phyloP scores from a whole-genome alignment of 2,888 invertebrate genomes.

The Molorchus minor region DNA sequence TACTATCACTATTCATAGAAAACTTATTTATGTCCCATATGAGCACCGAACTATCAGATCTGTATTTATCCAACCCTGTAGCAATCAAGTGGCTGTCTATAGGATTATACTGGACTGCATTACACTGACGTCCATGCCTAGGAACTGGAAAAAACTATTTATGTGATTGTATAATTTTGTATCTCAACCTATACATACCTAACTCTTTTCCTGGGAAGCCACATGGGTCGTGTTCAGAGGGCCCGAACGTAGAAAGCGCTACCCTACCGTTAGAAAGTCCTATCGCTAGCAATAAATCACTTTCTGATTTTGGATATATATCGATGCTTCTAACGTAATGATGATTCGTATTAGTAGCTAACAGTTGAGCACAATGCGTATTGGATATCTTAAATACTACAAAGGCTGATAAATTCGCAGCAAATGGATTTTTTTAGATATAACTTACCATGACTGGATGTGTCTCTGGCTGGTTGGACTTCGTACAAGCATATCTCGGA shows the following conservation, averaged over 20 bases:
- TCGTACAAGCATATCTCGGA: conserved; percentile 90
- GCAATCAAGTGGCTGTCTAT: conserved; percentile 83
- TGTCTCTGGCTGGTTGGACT: conserved; percentile 71
- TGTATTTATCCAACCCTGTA: conserved; percentile 88
- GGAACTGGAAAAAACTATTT: conserved; percentile 70
- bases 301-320: conserved; percentile 80
- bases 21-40: conserved; percentile 85
- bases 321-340: conserved; percentile 88
- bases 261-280: conserved; percentile 92
- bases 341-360: conserved; percentile 78
- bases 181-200: conserved; percentile 66
- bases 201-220: conserved; percentile 81
- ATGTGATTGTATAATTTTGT: conserved; percentile 7
- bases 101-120: conserved; percentile 88
- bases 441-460: conserved; percentile 57
- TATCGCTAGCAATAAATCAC: conserved; percentile 84
- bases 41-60: conserved; percentile 87
- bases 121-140: conserved; percentile 85
- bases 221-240: conserved; percentile 69
- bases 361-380: conserved; percentile 72
- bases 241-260: conserved; percentile 78
- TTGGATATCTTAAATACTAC: conserved; percentile 76
- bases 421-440: not conserved
- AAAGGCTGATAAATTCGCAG: not conserved
- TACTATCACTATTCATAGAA: conserved; percentile 51